Evolutionary conservation across 2,113 vertebrate species (phyloP).

Genomic region (Arvicanthis niloticus): DNA sequence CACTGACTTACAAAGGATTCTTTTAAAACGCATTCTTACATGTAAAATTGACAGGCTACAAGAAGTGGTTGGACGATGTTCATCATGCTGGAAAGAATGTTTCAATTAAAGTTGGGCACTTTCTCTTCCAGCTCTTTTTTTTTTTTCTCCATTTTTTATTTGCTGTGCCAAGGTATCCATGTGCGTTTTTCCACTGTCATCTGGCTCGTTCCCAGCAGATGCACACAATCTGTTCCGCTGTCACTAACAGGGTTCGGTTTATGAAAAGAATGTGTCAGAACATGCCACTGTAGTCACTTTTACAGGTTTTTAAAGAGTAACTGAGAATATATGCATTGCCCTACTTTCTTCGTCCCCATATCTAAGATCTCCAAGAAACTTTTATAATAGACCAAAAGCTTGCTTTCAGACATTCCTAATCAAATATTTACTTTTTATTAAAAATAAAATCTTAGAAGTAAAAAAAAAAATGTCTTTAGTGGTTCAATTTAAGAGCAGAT

Average conservation of each 20-base stretch:
- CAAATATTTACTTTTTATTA: conserved; percentile 63
- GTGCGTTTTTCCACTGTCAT: conserved; percentile 96
- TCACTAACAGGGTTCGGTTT: conserved; percentile 91
- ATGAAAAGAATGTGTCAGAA: conserved; percentile 92
- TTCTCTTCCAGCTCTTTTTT: conserved; percentile 87
- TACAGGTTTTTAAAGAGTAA: conserved; percentile 85
- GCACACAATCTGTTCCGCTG: conserved; percentile 93
- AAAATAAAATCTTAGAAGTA: conserved; percentile 48
- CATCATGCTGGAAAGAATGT: conserved; percentile 85
- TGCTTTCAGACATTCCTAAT: conserved; percentile 64
- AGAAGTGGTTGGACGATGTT: conserved; percentile 83
- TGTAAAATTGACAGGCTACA: conserved; percentile 78
- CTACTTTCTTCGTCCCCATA: conserved; percentile 75
- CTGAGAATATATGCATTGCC: conserved; percentile 84
- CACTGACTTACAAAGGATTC: conserved; percentile 63
- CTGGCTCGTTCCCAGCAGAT: conserved; percentile 96
- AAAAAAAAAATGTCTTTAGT: conserved; percentile 23
- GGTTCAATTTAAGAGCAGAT: conserved; percentile 29
- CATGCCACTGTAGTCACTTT: conserved; percentile 89
- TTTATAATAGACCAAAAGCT: conserved; percentile 68
- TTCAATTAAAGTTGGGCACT: conserved; percentile 89
- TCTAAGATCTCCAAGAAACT: conserved; percentile 81
- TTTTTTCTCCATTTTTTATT: conserved; percentile 88
- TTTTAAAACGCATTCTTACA: conserved; percentile 71
- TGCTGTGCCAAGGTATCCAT: conserved; percentile 95